Conservation (phyloP, 2,797 vertebrate genomes). For the Threskiornis aethiopicus region DNA sequence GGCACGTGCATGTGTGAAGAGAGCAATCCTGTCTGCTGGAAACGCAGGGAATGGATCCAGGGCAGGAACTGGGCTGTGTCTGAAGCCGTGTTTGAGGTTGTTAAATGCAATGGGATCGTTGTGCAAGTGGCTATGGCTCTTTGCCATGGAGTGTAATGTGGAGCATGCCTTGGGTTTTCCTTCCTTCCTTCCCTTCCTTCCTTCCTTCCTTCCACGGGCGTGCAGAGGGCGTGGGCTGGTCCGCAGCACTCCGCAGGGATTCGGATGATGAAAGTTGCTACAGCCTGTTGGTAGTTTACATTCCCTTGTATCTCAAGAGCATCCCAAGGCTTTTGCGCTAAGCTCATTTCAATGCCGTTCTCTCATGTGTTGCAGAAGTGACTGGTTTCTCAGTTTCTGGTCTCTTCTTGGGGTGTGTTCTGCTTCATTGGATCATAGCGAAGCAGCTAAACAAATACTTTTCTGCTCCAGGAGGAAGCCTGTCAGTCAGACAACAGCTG, state of each 20-base stretch:
- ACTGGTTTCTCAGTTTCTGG: background rate
- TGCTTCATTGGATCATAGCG: background rate
- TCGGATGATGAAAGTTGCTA: background rate
- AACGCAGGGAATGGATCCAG: fast-evolving
- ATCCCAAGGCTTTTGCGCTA: background rate
- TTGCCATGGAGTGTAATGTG: background rate
- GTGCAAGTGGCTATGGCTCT: background rate
- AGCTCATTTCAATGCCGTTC: background rate
- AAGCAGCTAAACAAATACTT: background rate
- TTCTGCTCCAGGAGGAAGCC: background rate
- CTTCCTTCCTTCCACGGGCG: background rate
- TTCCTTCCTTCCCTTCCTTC: background rate
- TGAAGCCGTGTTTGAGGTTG: background rate
- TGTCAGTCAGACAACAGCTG: background rate
- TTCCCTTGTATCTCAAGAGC: background rate
- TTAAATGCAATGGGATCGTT: background rate
- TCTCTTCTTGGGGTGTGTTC: background rate
- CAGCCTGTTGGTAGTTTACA: background rate
- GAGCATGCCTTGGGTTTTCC: background rate
- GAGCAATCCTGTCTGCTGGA: background rate
- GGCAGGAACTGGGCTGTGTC: background rate
- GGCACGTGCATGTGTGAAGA: background rate
- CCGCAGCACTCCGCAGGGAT: background rate
- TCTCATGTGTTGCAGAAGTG: background rate
- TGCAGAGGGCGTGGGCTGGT: background rate